phyloP scores from a whole-genome alignment of 2,113 vertebrate species.

The Grus americana region DNA sequence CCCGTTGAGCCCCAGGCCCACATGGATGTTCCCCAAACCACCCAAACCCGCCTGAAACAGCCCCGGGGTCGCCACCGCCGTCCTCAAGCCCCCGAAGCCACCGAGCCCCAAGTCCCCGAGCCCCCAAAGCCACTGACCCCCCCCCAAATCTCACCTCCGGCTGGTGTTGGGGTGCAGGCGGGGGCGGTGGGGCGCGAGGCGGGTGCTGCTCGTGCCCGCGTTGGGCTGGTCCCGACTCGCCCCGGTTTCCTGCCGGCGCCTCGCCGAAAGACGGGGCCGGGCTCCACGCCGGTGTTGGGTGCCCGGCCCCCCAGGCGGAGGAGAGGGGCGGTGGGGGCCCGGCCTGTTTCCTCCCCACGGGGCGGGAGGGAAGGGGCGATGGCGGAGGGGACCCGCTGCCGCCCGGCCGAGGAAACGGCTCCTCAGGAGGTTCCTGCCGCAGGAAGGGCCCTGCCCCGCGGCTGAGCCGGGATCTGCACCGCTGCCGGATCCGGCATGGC shows the following conservation, averaged over 20 bases:
- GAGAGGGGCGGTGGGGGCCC: background rate
- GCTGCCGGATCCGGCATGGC: background rate
- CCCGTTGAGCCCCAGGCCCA: background rate
- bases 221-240: conserved; percentile 19
- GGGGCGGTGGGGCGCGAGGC: background rate
- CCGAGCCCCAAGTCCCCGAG: accelerated
- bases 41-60: background rate
- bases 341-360: background rate
- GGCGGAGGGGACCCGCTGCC: background rate
- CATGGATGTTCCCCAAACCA: accelerated
- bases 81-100: background rate
- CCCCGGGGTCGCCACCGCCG: background rate
- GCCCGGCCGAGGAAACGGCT: conserved; percentile 26
- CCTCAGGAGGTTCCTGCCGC: conserved; percentile 44
- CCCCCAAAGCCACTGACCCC: accelerated
- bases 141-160: background rate
- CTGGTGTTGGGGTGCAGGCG: background rate
- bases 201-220: background rate
- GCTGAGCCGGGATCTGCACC: background rate
- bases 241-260: conserved; percentile 18
- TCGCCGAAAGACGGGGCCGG: background rate
- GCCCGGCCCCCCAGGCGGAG: background rate
- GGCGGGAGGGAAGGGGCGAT: background rate
- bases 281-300: background rate
- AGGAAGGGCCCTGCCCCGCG: conserved; percentile 54